These are phyloP conservation scores for Channa maculata DNA, from an alignment of 2,113 vertebrate genomes.

Conservation along the genomic window DNA sequence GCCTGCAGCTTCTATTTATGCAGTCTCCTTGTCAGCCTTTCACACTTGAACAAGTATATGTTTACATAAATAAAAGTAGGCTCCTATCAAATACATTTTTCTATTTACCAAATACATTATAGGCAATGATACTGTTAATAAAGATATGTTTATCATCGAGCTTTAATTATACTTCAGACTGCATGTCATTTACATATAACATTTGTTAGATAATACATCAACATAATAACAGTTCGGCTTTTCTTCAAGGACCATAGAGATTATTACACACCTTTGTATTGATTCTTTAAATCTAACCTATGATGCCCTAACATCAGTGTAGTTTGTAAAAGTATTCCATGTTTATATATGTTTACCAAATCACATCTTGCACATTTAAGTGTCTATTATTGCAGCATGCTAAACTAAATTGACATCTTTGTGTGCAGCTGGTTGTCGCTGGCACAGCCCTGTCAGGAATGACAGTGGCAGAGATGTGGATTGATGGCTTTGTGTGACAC, in stretches of 20 bases:
- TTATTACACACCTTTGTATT: not conserved
- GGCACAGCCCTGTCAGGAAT: conserved; percentile 60
- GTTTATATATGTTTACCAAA: conserved; percentile 17
- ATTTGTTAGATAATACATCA: conserved; percentile 6
- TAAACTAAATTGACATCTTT: conserved; percentile 65
- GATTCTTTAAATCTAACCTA: not conserved
- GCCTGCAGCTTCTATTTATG: conserved; percentile 69
- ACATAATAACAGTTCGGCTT: not conserved
- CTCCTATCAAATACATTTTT: conserved; percentile 18
- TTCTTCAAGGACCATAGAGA: not conserved
- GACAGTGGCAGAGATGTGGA: conserved; percentile 69
- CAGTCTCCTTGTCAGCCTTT: conserved; percentile 67
- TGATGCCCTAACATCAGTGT: not conserved
- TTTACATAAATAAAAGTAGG: conserved; percentile 50
- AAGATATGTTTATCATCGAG: not conserved
- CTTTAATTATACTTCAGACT: not conserved
- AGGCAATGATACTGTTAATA: not conserved
- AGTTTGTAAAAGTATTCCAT: not conserved
- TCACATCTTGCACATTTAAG: conserved; percentile 33
- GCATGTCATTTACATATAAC: not conserved
- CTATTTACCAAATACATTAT: conserved; percentile 1
- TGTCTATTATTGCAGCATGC: conserved; percentile 48
- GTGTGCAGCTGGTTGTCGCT: conserved; percentile 55
- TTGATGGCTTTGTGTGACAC: conserved; percentile 75
- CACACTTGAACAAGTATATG: conserved; percentile 46